Conservation (phyloP, 64 coral and sea anemone genomes). For the Anthopleura sola region DNA sequence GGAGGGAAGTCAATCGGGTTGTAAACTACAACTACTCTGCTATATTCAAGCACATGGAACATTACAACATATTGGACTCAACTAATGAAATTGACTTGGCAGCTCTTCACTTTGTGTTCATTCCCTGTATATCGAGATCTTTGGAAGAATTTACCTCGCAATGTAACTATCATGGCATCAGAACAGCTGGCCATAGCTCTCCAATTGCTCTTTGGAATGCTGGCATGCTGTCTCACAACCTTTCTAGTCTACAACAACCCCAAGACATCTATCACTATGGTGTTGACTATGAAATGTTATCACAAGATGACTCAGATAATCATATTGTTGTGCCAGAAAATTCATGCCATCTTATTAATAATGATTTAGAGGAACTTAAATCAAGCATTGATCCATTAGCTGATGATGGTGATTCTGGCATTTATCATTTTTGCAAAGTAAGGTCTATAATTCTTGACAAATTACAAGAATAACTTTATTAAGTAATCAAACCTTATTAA, state of each 20-base stretch:
- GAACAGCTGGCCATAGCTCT: conserved; percentile 38
- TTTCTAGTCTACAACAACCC: background rate
- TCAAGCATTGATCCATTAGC: conserved; percentile 29
- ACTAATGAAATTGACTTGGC: conserved; percentile 38
- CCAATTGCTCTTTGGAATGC: conserved; percentile 43
- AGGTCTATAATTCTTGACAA: conserved; percentile 8
- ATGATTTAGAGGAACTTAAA: background rate
- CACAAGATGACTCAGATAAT: conserved; percentile 25
- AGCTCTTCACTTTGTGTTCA: conserved; percentile 37
- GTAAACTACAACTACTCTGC: conserved; percentile 30
- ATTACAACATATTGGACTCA: conserved; percentile 34
- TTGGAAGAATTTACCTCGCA: conserved; percentile 40
- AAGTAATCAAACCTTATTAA: background rate
- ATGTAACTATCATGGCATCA: conserved; percentile 58
- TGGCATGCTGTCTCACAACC: conserved; percentile 6
- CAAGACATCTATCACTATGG: conserved; percentile 29
- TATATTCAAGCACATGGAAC: conserved; percentile 38
- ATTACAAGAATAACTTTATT: conserved; percentile 9
- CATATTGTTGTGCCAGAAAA: conserved; percentile 32
- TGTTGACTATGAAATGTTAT: conserved; percentile 21
- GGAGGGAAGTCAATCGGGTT: conserved; percentile 37
- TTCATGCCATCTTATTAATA: conserved; percentile 3
- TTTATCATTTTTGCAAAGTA: conserved; percentile 26
- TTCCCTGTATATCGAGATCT: conserved; percentile 34
- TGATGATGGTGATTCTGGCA: conserved; percentile 44